Base-by-base conservation (phyloP, 2,113 vertebrate genomes). In the Equus przewalskii region DNA sequence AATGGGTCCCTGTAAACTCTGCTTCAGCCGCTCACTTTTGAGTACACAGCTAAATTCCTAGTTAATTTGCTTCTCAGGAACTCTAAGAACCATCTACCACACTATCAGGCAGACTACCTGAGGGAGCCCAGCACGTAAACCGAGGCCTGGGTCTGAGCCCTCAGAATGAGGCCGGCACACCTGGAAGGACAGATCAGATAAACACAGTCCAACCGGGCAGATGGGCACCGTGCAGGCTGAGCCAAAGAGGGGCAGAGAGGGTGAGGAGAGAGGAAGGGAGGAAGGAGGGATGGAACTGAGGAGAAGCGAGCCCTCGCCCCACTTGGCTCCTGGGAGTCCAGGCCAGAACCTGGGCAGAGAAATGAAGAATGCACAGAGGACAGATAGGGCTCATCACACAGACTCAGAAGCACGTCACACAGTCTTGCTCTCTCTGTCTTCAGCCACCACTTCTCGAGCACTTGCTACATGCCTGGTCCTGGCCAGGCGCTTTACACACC, bases 311-410 rank as follows among this genome's bases (percentile, higher is more conserved):
- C 19, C 56, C 22, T 30, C 30, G 33, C 16, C 41, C 36, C 7
- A 64, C 1, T 28, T 30, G 0, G 1, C 36, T 4, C 26, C 10
- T 16, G 8, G 28, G 51, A 11, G 1, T 19, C 18, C 24, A 65
- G 78, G 26, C 12, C 12, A 62, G 83, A 88, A 41, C 8, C 30
- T 72, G 51, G 56, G 18, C 2, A 10, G 69, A 54, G 56, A 54
- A 79, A 30, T 2, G 49, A 93, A 4, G 18, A 65, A 51, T 0
- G 44, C n/a, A 44, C 2, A 21, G 51, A 22, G 69, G 30, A 49
- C 10, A 51, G 80, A 51, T 2, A 49, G 28, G 65, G 30, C 30
- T 19, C 8, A 62, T 33, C n/a, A 69, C 44, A 83, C 2, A 44
- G 18, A 56, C 6, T 21, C 84, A 33, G 49, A 69, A 64, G 21